phyloP scores from a whole-genome alignment of 2,113 vertebrate species.

The Burhinus bistriatus region DNA sequence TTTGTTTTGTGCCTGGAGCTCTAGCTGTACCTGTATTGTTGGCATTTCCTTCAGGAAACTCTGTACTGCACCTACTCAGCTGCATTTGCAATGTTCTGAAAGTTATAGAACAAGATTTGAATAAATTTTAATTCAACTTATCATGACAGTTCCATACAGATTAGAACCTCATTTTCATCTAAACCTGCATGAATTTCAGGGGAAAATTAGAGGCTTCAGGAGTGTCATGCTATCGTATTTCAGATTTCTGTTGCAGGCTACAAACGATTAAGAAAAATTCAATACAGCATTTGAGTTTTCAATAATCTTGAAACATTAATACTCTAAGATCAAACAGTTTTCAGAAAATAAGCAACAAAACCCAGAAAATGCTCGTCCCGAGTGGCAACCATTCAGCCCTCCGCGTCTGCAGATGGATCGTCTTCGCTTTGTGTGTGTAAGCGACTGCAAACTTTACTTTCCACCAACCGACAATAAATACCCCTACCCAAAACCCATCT shows the following conservation, averaged over 20 bases:
- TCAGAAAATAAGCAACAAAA: not conserved
- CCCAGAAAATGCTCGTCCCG: not conserved
- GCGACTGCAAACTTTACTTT: not conserved
- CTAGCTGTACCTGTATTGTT: not conserved
- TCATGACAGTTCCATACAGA: not conserved
- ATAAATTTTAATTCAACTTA: not conserved
- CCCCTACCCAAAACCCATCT: not conserved
- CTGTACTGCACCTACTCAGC: not conserved
- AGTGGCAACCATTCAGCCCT: not conserved
- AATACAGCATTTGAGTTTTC: not conserved
- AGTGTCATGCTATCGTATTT: fast-evolving
- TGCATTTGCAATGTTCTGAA: not conserved
- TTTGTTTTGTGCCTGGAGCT: not conserved
- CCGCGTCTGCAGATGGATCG: not conserved
- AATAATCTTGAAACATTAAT: not conserved
- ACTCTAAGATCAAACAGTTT: not conserved
- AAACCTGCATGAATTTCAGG: not conserved
- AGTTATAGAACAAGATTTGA: not conserved
- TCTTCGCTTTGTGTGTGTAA: not conserved
- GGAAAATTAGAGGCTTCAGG: not conserved
- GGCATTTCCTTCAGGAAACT: not conserved
- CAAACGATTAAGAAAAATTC: not conserved
- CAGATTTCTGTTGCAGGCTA: not conserved
- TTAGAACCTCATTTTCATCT: not conserved
- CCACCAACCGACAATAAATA: not conserved